Conservation (phyloP, 2,797 vertebrate species). For the Micrastur ruficollis region DNA sequence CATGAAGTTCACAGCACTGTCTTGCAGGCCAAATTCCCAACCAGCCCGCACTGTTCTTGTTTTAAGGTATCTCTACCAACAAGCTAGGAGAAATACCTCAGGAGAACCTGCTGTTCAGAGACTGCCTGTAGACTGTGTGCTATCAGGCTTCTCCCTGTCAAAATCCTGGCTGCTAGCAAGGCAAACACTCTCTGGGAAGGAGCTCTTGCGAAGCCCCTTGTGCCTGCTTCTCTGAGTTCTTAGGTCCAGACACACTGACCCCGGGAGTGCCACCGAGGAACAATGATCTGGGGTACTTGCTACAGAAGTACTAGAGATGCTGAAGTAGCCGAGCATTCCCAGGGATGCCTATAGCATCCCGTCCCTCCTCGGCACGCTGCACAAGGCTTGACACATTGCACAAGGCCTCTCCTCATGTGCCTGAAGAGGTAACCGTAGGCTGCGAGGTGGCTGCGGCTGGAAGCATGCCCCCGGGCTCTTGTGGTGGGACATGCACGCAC, state of each 20-base stretch:
- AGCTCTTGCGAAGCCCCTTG: background rate
- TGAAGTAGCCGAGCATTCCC: background rate
- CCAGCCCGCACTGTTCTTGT: no score
- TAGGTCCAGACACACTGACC: rapidly evolving
- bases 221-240: background rate
- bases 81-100: background rate
- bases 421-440: background rate
- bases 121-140: background rate
- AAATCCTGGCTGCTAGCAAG: background rate
- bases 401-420: rapidly evolving
- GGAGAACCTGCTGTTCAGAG: background rate
- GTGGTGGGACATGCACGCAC: background rate
- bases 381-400: background rate
- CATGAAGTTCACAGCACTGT: background rate
- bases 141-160: background rate
- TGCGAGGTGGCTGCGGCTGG: rapidly evolving
- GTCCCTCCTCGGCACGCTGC: background rate
- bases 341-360: background rate
- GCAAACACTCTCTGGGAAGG: background rate
- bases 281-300: background rate
- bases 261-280: rapidly evolving
- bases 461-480: background rate
- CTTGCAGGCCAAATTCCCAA: background rate
- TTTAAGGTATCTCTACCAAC: background rate
- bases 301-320: background rate